Evolutionary conservation across 2,797 vertebrate genomes (phyloP).

Genomic region (Neosilurus hyrtlii): DNA sequence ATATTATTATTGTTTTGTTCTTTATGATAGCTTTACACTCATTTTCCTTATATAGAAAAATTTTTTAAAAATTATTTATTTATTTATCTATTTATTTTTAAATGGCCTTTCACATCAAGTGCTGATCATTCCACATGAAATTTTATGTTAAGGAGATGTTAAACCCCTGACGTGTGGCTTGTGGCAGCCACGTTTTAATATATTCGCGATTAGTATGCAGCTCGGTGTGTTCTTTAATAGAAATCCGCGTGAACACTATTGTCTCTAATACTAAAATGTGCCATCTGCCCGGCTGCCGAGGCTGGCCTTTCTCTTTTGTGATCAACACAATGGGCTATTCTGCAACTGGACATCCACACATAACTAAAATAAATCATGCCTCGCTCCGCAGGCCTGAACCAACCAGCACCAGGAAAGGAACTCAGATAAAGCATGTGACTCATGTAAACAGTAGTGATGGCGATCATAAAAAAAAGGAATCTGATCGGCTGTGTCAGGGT

Average conservation of each 20-base stretch:
- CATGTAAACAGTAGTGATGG: constrained; percentile 24
- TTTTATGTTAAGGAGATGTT: constrained; percentile 46
- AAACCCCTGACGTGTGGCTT: constrained; percentile 52
- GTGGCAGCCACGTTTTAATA: constrained; percentile 46
- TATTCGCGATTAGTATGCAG: constrained; percentile 60
- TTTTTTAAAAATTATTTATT: too few relatives aligned
- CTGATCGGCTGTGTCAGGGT: neutral
- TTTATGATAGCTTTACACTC: too few relatives aligned
- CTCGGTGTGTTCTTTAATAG: constrained; percentile 57
- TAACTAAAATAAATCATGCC: constrained; percentile 76
- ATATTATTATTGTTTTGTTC: too few relatives aligned
- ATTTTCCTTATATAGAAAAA: too few relatives aligned
- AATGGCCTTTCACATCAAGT: neutral
- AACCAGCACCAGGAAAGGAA: neutral
- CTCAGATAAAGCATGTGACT: neutral
- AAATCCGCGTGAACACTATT: constrained; percentile 56
- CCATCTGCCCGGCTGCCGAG: constrained; percentile 59
- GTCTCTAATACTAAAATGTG: constrained; percentile 61
- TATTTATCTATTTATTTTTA: too few relatives aligned
- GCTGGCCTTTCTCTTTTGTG: constrained; percentile 58
- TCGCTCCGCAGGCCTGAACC: constrained; percentile 59
- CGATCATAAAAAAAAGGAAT: constrained; percentile 26
- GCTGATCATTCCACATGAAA: constrained; percentile 22
- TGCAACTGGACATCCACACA: constrained; percentile 63
- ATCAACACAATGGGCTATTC: constrained; percentile 55